These are phyloP conservation scores for Autographa gamma DNA, from an alignment of 2,888 invertebrate species.

Conservation along the genomic window DNA sequence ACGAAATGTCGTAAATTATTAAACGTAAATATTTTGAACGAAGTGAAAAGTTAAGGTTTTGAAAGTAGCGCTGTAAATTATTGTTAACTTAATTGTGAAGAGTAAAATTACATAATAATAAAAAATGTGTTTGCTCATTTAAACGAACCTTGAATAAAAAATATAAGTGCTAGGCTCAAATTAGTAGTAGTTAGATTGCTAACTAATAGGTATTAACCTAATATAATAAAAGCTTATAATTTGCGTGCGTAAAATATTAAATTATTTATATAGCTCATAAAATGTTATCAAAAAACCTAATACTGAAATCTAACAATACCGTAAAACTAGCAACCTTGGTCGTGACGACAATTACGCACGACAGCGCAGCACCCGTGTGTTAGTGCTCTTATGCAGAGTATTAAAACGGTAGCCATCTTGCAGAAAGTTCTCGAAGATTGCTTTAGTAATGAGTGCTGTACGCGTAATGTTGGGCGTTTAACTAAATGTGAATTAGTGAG, in stretches of 20 bases:
- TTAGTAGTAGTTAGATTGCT: not conserved
- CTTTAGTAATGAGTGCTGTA: constrained; percentile 69
- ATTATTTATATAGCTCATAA: constrained; percentile 27
- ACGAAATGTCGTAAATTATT: constrained; percentile 5
- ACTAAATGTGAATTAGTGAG: constrained; percentile 68
- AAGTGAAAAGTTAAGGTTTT: too few species aligned
- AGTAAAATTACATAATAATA: too few species aligned
- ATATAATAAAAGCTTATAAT: too few species aligned
- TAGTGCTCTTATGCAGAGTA: constrained; percentile 62
- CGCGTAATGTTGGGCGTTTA: constrained; percentile 65
- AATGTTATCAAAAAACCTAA: constrained; percentile 29
- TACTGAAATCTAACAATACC: constrained; percentile 45
- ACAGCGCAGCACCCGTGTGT: constrained; percentile 37
- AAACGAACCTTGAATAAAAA: not conserved
- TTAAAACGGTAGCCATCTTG: constrained; percentile 75
- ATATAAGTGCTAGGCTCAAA: not conserved
- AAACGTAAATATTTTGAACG: too few species aligned
- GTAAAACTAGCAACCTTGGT: constrained; percentile 44
- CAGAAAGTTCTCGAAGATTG: constrained; percentile 73
- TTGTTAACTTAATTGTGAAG: too few species aligned
- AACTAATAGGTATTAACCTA: too few species aligned
- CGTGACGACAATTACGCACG: constrained; percentile 46
- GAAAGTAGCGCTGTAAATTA: too few species aligned
- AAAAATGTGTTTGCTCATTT: not conserved
- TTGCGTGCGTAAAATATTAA: constrained; percentile 38